These are phyloP conservation scores for Epistrophella euchroma DNA, from an alignment of 2,888 invertebrate species.

Conservation along the genomic window DNA sequence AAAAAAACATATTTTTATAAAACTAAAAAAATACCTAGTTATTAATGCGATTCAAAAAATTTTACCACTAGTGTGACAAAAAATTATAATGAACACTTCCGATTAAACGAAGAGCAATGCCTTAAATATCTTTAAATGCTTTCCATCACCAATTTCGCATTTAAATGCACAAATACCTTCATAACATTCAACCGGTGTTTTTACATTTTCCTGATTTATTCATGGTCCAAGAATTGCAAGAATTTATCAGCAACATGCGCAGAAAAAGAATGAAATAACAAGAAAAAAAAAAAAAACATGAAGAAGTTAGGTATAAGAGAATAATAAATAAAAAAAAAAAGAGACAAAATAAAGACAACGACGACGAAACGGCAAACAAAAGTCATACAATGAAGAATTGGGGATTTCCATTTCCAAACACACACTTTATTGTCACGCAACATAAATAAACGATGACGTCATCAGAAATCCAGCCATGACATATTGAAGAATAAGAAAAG, in stretches of 20 bases:
- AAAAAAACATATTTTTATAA: no score
- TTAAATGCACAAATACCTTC: constrained; percentile 37
- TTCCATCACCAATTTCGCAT: constrained; percentile 39
- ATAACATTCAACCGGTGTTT: constrained; percentile 66
- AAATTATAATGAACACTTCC: neutral
- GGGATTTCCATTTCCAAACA: constrained; percentile 61
- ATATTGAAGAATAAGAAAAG: neutral
- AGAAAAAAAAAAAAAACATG: neutral
- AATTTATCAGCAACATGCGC: constrained; percentile 33
- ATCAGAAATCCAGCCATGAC: constrained; percentile 15
- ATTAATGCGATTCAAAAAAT: neutral
- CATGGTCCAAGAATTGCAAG: constrained; percentile 70
- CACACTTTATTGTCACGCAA: constrained; percentile 69
- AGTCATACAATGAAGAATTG: constrained; percentile 41
- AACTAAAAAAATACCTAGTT: no score
- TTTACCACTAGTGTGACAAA: neutral
- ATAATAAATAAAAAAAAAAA: neutral
- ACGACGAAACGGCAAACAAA: constrained; percentile 19
- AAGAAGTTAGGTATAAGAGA: constrained; percentile 14
- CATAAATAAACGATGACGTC: constrained; percentile 62
- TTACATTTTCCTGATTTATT: constrained; percentile 49
- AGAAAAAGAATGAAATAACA: constrained; percentile 8
- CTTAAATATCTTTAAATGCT: constrained; percentile 23
- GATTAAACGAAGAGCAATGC: neutral
- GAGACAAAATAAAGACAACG: neutral